These are phyloP conservation scores for Danio aesculapii DNA, from an alignment of 2,797 vertebrate species.

Conservation along the genomic window DNA sequence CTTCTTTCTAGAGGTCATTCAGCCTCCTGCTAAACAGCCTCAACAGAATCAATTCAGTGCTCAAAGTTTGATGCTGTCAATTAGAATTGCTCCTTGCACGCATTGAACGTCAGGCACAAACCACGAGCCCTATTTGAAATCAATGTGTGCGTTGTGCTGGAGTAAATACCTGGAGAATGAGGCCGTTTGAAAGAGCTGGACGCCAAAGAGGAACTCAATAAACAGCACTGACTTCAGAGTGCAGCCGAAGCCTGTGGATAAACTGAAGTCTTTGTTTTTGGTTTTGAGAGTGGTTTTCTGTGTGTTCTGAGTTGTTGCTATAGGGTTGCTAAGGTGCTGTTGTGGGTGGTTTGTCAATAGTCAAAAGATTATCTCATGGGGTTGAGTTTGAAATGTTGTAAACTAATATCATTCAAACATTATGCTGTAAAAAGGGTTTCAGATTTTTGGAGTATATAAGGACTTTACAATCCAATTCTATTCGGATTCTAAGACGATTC, in stretches of 20 bases:
- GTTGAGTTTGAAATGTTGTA: too few species aligned
- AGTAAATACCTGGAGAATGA: constrained; percentile 57
- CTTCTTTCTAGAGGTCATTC: constrained; percentile 34
- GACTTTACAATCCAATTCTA: too few species aligned
- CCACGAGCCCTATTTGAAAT: constrained; percentile 57
- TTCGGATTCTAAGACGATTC: too few species aligned
- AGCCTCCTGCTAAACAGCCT: constrained; percentile 28
- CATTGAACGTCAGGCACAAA: constrained; percentile 48
- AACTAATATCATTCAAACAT: too few species aligned
- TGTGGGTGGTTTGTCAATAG: too few species aligned
- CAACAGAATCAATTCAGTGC: constrained; percentile 41
- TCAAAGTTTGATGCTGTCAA: constrained; percentile 54
- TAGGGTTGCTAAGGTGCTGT: background rate
- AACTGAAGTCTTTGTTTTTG: background rate
- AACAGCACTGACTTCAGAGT: constrained; percentile 43
- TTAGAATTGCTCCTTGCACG: constrained; percentile 47
- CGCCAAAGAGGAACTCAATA: constrained; percentile 39
- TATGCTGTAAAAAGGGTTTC: too few species aligned
- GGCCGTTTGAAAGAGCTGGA: constrained; percentile 47
- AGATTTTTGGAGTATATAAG: too few species aligned
- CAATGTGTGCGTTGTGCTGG: constrained; percentile 53
- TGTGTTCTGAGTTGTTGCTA: background rate
- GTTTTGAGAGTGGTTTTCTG: background rate
- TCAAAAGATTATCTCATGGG: too few species aligned
- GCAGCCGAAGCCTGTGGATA: constrained; percentile 48